Conservation (phyloP, 2,113 vertebrate species). For the Fukomys damarensis region DNA sequence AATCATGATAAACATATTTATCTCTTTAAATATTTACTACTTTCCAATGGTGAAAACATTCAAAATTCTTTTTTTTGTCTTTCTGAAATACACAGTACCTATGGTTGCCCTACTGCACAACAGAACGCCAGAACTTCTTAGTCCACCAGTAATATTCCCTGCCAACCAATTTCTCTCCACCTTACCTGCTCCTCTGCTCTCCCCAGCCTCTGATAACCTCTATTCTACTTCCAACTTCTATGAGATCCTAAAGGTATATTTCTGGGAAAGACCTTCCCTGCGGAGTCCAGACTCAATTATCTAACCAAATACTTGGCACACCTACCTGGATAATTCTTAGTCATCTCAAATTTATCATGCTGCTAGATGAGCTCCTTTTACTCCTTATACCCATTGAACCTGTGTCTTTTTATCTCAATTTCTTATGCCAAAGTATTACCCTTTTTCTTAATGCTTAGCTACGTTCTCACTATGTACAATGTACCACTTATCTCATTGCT, state of each 20-base stretch:
- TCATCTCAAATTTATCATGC: neutral
- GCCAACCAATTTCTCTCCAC: neutral
- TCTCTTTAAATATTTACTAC: neutral
- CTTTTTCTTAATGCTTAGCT: neutral
- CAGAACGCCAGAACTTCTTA: neutral
- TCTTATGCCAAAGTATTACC: neutral
- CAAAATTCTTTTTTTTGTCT: neutral
- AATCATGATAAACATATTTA: neutral
- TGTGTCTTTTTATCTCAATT: neutral
- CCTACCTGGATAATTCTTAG: neutral
- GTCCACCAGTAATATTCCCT: neutral
- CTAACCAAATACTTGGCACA: neutral
- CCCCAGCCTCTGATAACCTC: neutral
- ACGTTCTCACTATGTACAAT: neutral
- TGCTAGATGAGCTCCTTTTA: neutral
- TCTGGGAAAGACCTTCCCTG: neutral
- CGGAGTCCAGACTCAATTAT: neutral
- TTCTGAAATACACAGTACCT: neutral
- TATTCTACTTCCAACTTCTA: neutral
- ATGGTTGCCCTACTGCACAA: neutral
- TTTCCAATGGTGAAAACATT: neutral
- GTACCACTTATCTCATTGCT: neutral
- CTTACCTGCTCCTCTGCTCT: neutral
- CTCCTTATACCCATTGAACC: neutral
- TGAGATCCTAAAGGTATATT: neutral